phyloP scores from a whole-genome alignment of 2,113 vertebrate species.

The Silurus asotus region DNA sequence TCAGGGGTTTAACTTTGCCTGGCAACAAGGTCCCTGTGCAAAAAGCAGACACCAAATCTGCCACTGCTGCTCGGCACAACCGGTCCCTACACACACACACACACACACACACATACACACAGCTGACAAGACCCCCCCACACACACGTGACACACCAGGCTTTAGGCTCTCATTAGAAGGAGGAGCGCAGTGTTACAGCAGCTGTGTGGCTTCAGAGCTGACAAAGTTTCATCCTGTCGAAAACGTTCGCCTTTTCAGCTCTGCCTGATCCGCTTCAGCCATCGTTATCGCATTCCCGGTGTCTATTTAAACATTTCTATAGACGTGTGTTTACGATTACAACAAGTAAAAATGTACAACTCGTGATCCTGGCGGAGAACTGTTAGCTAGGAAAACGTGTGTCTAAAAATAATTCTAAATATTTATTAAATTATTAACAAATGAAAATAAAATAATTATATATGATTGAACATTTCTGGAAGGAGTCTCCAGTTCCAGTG shows the following conservation, averaged over 20 bases:
- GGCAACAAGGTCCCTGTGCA: slow-evolving; percentile 75
- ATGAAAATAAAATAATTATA: too few species aligned
- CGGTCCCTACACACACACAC: slow-evolving; percentile 32
- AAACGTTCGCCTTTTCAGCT: slow-evolving; percentile 20
- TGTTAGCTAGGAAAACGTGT: too few species aligned
- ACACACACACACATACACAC: slow-evolving; percentile 14
- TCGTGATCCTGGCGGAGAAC: too few species aligned
- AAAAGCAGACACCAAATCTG: slow-evolving; percentile 71
- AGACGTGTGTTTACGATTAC: neutral
- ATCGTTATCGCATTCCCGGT: neutral
- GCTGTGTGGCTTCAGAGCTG: slow-evolving; percentile 33
- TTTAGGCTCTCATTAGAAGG: slow-evolving; percentile 48
- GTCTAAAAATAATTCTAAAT: too few species aligned
- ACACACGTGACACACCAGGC: slow-evolving; percentile 36
- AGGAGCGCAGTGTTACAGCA: slow-evolving; percentile 37
- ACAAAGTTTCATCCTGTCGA: slow-evolving; percentile 33
- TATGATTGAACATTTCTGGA: too few species aligned
- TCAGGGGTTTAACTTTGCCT: slow-evolving; percentile 74
- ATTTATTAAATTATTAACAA: too few species aligned
- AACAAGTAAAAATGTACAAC: too few species aligned
- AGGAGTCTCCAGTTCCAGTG: too few species aligned
- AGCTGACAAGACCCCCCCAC: neutral
- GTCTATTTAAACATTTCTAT: neutral
- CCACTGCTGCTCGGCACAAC: slow-evolving; percentile 45
- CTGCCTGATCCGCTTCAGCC: neutral